Evolutionary conservation across 2,797 vertebrate species (phyloP), one percentile per base, ranked within the genome.

Genomic region (Danio kyathit): DNA sequence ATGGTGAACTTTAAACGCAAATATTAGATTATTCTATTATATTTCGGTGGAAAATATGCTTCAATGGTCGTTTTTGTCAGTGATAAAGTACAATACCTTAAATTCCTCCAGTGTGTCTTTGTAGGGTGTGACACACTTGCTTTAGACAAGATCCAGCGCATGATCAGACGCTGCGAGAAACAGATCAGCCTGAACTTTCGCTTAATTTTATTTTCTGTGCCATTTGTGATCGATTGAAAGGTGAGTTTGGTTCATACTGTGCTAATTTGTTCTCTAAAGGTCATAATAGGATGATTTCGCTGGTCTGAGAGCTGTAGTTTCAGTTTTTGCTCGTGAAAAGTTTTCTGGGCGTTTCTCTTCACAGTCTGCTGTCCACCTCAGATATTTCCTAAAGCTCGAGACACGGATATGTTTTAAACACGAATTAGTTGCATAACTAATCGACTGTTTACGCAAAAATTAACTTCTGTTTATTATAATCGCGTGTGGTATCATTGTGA

Each of bases 111-210:
- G 57, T 57, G 13, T 41, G 10, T n/a, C 44, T 19, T 56, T 19
- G 11, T 64, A 70, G 83, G 84, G 83, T 83, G 85, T 85, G 87
- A 40, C 86, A 61, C 86, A 61, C 14, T 11, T 7, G 14, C 61
- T 65, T 56, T 74, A 38, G 13, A 66, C 16, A 56, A 69, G 54
- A 56, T 57, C 21, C 67, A 74, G 81, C 80, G 52, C 78, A 19
- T 61, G 80, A 54, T 49, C 65, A 17, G 59, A 81, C 66, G 57
- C 38, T 40, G 41, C 5, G 40, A 7, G 43, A 78, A 61, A 63
- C 21, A 38, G 74, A 72, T 72, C 76, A 19, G 44, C 70, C 1
- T 64, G 2, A 73, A 76, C 56, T 63, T 46, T 38, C 0, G 14
- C 51, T 81, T 70, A 64, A 49, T 70, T 63, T 74, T n/a, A 46